Conservation (phyloP, 2,888 invertebrate genomes). For the Camptogramma bilineatum region DNA sequence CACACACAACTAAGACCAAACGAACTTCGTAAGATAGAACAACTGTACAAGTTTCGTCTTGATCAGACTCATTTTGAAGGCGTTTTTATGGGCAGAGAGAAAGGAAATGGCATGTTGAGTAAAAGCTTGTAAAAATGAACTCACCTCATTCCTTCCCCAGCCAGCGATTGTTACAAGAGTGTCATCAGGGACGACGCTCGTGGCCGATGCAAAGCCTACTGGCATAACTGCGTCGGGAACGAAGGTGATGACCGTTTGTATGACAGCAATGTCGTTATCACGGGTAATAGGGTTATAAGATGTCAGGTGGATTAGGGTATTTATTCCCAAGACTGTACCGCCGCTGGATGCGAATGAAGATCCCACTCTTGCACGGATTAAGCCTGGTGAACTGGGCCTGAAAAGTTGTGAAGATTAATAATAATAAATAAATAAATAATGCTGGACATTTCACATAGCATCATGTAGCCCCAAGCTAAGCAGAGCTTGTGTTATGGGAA, state of each 20-base stretch:
- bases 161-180: neutral
- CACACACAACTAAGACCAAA: too few species aligned
- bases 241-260: neutral
- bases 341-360: neutral
- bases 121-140: neutral
- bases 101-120: too few species aligned
- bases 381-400: neutral
- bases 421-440: too few species aligned
- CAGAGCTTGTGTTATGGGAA: too few species aligned
- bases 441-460: too few species aligned
- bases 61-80: too few species aligned
- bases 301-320: neutral
- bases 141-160: neutral
- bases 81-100: too few species aligned
- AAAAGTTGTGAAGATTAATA: too few species aligned
- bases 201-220: neutral
- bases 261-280: neutral
- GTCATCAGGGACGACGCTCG: neutral
- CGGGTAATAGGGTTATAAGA: neutral
- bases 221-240: neutral
- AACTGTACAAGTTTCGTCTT: too few species aligned
- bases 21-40: too few species aligned
- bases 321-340: neutral
- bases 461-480: too few species aligned
- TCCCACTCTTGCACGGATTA: neutral